These are phyloP conservation scores for Ancistrus triradiatus DNA, from an alignment of 2,113 vertebrate species.

Conservation along the genomic window DNA sequence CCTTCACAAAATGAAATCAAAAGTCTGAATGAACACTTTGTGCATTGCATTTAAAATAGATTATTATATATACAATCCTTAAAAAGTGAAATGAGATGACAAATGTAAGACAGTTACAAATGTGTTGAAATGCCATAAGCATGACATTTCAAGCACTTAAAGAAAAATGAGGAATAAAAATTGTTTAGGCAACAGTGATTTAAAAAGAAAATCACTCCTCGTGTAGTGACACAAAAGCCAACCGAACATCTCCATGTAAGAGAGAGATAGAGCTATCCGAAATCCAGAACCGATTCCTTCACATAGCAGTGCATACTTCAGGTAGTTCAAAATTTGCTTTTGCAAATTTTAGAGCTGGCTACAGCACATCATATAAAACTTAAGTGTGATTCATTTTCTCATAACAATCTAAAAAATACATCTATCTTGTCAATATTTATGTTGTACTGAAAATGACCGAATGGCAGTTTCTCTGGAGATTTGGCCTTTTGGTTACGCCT, in stretches of 20 bases:
- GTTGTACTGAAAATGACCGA: not conserved
- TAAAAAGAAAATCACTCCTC: not conserved
- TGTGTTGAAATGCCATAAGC: constrained; percentile 25
- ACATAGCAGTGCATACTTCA: too few relatives aligned
- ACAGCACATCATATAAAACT: too few relatives aligned
- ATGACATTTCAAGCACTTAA: constrained; percentile 22
- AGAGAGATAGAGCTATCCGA: constrained; percentile 5
- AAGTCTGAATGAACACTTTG: constrained; percentile 28
- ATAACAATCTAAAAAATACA: too few relatives aligned
- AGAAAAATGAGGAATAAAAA: constrained; percentile 5
- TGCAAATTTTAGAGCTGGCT: too few relatives aligned
- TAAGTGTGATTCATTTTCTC: too few relatives aligned
- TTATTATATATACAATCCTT: constrained; percentile 42
- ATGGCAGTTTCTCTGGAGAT: too few relatives aligned
- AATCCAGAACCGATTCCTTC: too few relatives aligned
- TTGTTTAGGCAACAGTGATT: constrained; percentile 3
- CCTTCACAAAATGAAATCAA: too few relatives aligned
- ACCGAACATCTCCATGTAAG: constrained; percentile 6
- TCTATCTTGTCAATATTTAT: too few relatives aligned
- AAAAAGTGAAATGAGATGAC: constrained; percentile 26
- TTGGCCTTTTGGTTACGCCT: not conserved
- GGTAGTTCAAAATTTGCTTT: too few relatives aligned
- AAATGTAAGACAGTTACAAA: constrained; percentile 2
- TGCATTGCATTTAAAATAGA: constrained; percentile 31
- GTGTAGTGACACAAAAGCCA: not conserved